Percentiles rank a stretch among this genome's conserved stretches.
These are phyloP conservation scores for Glaucidium brasilianum DNA, from an alignment of 2,113 vertebrate genomes.

Conservation along the genomic window DNA sequence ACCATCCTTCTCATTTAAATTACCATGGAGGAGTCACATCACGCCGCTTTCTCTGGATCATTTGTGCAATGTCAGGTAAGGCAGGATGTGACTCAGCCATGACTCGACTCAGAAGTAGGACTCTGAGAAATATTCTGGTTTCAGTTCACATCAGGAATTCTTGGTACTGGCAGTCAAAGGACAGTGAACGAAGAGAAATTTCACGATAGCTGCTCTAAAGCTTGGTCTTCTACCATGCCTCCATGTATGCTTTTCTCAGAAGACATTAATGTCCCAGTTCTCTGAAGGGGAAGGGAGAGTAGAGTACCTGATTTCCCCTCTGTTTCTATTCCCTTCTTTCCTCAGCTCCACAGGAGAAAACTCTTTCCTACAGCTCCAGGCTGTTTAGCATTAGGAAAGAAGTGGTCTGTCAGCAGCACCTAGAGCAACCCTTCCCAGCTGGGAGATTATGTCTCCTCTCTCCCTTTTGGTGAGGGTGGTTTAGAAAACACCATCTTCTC, in stretches of 20 bases:
- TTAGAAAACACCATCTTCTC: neutral
- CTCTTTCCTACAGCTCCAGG: neutral
- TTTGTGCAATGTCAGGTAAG: conserved; percentile 53
- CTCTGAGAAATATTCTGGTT: conserved; percentile 10
- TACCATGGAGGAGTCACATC: neutral
- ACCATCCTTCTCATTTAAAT: conserved; percentile 1
- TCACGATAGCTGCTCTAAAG: neutral
- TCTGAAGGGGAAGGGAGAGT: neutral
- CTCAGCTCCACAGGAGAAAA: neutral
- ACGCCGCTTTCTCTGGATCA: neutral
- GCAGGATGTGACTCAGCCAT: conserved; percentile 60
- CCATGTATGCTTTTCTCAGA: neutral
- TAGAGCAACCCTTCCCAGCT: neutral
- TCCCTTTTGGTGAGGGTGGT: neutral
- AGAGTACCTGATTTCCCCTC: neutral
- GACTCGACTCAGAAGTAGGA: neutral
- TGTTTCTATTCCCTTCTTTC: neutral
- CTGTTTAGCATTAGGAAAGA: neutral
- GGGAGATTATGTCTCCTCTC: neutral
- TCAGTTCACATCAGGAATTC: neutral
- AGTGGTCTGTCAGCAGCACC: neutral
- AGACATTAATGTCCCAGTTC: neutral
- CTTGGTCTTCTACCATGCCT: neutral
- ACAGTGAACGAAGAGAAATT: neutral
- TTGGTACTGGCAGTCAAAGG: neutral